Conservation (phyloP, 2,797 vertebrate genomes). For the Helicolenus hilgendorfi region DNA sequence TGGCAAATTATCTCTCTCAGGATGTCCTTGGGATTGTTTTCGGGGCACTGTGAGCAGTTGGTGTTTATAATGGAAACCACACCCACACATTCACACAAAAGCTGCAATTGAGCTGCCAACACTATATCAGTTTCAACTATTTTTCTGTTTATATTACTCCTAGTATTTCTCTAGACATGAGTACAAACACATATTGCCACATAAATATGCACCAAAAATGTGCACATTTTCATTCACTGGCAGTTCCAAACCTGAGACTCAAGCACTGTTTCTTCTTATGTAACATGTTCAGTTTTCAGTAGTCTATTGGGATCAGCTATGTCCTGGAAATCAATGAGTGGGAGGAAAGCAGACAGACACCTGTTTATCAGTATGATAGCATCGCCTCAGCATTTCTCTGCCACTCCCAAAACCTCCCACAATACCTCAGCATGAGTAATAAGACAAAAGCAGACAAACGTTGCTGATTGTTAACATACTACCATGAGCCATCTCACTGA, state of each 20-base stretch:
- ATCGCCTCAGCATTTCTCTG: conserved; percentile 17
- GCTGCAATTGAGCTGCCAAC: neutral
- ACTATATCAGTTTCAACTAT: neutral
- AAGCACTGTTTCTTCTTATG: conserved; percentile 8
- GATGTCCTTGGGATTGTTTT: conserved; percentile 62
- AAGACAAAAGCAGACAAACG: neutral
- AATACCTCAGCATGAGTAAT: neutral
- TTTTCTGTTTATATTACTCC: neutral
- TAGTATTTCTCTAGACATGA: neutral
- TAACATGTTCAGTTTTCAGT: conserved; percentile 2
- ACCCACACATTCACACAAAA: conserved; percentile 2
- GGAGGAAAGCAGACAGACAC: conserved; percentile 51
- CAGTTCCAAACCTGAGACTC: neutral
- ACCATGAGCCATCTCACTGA: neutral
- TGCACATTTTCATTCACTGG: neutral
- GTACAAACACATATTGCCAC: neutral
- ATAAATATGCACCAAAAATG: neutral
- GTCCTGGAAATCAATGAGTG: conserved; percentile 33
- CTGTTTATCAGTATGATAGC: conserved; percentile 50
- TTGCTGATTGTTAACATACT: neutral
- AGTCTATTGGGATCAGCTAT: conserved; percentile 2
- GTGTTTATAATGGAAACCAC: neutral
- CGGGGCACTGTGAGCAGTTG: neutral
- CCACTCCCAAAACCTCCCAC: conserved; percentile 7
- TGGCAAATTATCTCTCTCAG: neutral